Percentiles rank a stretch among this genome's conserved stretches.
phyloP scores from a whole-genome alignment of 2,888 invertebrate genomes.

The Gymnocheta viridis region DNA sequence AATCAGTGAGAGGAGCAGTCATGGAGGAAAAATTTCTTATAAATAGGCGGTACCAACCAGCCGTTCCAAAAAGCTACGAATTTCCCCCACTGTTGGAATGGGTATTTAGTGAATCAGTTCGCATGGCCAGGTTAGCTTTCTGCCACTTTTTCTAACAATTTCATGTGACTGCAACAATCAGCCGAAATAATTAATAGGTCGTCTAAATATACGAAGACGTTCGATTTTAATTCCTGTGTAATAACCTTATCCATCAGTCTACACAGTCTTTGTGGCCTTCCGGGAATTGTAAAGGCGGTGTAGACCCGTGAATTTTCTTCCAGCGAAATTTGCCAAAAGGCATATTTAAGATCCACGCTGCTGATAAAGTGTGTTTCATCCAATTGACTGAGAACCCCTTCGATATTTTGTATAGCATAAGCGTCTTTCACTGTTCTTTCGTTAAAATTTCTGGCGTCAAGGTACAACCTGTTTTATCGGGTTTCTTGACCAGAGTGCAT shows the following conservation, averaged over 20 bases:
- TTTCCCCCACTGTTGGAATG: not conserved
- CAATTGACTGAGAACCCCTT: constrained; percentile 62
- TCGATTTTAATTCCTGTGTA: not conserved
- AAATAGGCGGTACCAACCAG: not conserved
- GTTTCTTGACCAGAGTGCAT: constrained; percentile 59
- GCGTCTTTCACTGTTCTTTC: no score
- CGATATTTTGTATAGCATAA: not conserved
- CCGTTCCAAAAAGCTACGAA: constrained; percentile 21
- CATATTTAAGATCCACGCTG: constrained; percentile 66
- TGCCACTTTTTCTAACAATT: no score
- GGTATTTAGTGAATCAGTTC: constrained; percentile 32
- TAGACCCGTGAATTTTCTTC: constrained; percentile 36
- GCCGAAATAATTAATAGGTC: not conserved
- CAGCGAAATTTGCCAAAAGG: constrained; percentile 50
- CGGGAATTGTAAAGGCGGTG: constrained; percentile 21
- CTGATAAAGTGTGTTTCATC: constrained; percentile 72
- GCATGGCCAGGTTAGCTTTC: no score
- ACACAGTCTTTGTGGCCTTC: not conserved
- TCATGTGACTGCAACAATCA: not conserved
- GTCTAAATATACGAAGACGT: not conserved
- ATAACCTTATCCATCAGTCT: not conserved
- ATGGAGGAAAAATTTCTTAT: constrained; percentile 1
- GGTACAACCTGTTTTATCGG: not conserved
- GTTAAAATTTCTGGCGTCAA: not conserved
- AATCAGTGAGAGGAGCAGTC: not conserved